A percentile compares a stretch with the other conserved stretches of the same genome.
Conservation (phyloP, 2,888 invertebrate species). For the Aphodius granarius region DNA sequence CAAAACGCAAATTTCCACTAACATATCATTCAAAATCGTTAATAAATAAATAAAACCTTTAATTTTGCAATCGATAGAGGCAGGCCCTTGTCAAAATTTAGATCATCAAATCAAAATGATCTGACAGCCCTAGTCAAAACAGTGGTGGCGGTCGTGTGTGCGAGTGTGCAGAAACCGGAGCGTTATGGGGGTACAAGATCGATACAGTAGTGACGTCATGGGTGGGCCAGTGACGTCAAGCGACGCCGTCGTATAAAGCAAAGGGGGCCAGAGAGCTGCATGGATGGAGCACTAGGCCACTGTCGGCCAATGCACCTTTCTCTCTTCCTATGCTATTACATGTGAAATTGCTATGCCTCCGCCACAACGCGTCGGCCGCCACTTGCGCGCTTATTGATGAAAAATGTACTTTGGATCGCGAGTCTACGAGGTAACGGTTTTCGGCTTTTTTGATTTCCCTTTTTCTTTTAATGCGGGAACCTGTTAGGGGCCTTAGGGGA, state of each 20-base stretch:
- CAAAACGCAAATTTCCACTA: too few relatives aligned
- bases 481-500: background rate
- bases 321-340: background rate
- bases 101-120: too few relatives aligned
- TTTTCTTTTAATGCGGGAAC: background rate
- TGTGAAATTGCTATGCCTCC: background rate
- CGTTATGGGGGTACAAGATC: constrained; percentile 2
- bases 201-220: constrained; percentile 12
- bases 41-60: too few relatives aligned
- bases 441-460: background rate
- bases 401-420: background rate
- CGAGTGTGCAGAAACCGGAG: background rate
- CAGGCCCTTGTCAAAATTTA: background rate
- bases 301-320: constrained; percentile 6
- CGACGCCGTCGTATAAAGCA: constrained; percentile 7
- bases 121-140: background rate
- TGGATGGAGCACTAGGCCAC: constrained; percentile 9
- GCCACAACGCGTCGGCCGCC: background rate
- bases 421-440: background rate
- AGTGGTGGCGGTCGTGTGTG: background rate
- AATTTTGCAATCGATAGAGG: too few relatives aligned
- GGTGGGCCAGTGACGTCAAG: constrained; percentile 11
- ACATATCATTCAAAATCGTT: too few relatives aligned
- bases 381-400: background rate
- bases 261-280: constrained; percentile 1